phyloP scores from a whole-genome alignment of 2,888 invertebrate species.

The Melieria crassipennis region DNA sequence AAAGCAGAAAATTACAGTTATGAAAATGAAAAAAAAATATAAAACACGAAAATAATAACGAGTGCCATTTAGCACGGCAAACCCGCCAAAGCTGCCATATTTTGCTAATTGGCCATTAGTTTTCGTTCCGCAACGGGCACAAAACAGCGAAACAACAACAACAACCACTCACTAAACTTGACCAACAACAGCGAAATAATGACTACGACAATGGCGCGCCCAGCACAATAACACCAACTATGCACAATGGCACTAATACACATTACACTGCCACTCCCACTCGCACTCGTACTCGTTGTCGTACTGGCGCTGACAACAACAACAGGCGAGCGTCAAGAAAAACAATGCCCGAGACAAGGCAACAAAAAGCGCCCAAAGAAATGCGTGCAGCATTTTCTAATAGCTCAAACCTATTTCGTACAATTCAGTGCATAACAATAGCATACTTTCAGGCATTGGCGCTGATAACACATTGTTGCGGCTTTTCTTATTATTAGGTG shows the following conservation, averaged over 20 bases:
- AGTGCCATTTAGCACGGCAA: conserved; percentile 3
- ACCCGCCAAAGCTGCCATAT: background rate
- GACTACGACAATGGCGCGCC: conserved; percentile 2
- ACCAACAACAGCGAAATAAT: too few species aligned
- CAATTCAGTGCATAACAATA: conserved; percentile 11
- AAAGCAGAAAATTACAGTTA: too few species aligned
- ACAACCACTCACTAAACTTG: too few species aligned
- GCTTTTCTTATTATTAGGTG: background rate
- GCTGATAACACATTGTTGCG: background rate
- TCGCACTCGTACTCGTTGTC: too few species aligned
- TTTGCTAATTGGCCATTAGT: conserved; percentile 5
- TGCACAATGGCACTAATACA: too few species aligned
- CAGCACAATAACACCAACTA: conserved; percentile 2
- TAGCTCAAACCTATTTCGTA: conserved; percentile 11
- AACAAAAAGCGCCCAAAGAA: conserved; percentile 4
- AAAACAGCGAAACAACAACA: too few species aligned
- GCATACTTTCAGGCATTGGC: conserved; percentile 18
- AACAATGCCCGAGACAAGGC: conserved; percentile 8
- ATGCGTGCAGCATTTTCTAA: background rate
- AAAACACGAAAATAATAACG: background rate
- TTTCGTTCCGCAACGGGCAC: background rate
- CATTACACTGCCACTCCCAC: too few species aligned
- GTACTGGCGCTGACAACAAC: background rate
- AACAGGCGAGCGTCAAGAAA: background rate
- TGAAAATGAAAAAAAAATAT: background rate